Evolutionary conservation across 1,140 invertebrate genomes (phyloP).

Genomic region (Neodiprion pinetum): DNA sequence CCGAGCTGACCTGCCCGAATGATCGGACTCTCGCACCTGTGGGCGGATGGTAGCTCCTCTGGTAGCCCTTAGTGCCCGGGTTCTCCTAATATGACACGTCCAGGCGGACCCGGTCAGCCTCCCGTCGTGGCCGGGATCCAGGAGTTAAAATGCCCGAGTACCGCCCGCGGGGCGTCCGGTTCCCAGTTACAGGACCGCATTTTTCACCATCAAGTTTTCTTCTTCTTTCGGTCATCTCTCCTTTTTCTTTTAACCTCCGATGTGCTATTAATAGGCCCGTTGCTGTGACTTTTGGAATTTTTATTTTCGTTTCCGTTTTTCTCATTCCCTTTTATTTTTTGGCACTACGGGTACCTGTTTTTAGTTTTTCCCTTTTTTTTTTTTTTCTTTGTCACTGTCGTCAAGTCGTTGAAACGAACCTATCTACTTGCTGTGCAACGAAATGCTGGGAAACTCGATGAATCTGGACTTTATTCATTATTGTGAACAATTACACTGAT

Average conservation of each 20-base stretch:
- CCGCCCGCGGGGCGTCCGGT: conserved; percentile 30
- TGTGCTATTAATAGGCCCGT: conserved; percentile 29
- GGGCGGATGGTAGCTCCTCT: not conserved
- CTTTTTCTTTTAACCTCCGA: conserved; percentile 6
- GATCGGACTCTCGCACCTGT: not conserved
- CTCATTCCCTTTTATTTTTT: conserved; percentile 22
- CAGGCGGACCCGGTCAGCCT: conserved; percentile 30
- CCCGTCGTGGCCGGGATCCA: conserved; percentile 35
- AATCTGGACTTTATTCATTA: no score
- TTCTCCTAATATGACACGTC: conserved; percentile 44
- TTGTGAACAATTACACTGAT: no score
- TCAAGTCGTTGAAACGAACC: no score
- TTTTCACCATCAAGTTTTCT: not conserved
- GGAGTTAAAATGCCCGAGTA: conserved; percentile 33
- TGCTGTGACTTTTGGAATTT: conserved; percentile 10
- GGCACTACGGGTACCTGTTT: no score
- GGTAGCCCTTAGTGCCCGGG: not conserved
- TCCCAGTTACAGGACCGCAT: conserved; percentile 29
- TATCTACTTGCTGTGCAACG: no score
- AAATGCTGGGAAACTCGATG: no score
- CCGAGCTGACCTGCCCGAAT: conserved; percentile 4
- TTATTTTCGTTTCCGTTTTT: conserved; percentile 7
- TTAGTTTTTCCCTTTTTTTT: no score
- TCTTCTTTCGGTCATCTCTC: conserved; percentile 7
- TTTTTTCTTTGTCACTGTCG: no score